Base-by-base conservation (phyloP, 2,113 vertebrate genomes). In the Silurus meridionalis region DNA sequence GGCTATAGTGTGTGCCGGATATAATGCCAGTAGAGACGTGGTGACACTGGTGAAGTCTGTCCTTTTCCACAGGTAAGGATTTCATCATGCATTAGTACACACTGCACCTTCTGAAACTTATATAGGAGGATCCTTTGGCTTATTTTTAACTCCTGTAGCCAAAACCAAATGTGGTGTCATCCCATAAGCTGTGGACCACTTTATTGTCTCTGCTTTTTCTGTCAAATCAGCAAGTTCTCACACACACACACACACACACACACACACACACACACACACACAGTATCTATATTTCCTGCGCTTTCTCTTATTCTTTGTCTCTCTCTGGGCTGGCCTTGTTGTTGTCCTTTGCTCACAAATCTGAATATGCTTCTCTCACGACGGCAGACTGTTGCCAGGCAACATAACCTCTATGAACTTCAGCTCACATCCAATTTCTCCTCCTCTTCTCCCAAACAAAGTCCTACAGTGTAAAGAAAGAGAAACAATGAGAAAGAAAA, bases 31-130 rank as follows among this genome's bases (percentile, higher is more conserved):
- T 89, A 95, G 98, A 66, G 98, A 99, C 19, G 98, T 99, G 85
- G 98, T 99, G 93, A 99, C 98, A 0, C 94, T 99, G 91, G 98
- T 99, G 87, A 99, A 99, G 88, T 99, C 98, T 0, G 97, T 99
- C 89, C 95, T 99, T 37, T 99, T 99, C 90, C 98, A 99, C 94
- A 97, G 98, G 98, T 99, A 96, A 93, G 85, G 0, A 1, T 64
- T 66, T 37, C 8, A 11, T 64, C 23, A 37, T 52, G 5, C 8
- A 67, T 50, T 66, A 57, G 3, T 63, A 17, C 46, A 23, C 10
- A 57, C 15, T 71, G n/a, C 52, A 28, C 52, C 53, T 48, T 77
- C 14, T 37, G 28, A 3, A 58, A 25, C n/a, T 67, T 53, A 19
- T 66, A 66, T 15, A 79, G 84, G 15, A 14, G 19, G 10, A 67